Evolutionary conservation across 2,888 invertebrate species (phyloP), one percentile per base, ranked within the genome.

Genomic region (Seira ritae): DNA sequence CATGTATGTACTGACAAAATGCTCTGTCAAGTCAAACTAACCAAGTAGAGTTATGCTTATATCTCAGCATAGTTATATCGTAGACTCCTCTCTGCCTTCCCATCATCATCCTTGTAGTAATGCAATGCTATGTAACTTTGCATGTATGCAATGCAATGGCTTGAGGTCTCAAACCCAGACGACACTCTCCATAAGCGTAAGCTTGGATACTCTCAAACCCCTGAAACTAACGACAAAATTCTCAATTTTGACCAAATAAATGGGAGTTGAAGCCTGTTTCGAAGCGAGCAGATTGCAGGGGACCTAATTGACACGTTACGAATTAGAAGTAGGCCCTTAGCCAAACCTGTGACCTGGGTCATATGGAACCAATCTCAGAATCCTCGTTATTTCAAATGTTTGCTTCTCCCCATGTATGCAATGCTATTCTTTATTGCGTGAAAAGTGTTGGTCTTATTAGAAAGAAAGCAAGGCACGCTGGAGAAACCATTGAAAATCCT

Each of bases 151-250:
- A n/a, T 10, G 69, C 67, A 67, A 31, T 17, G 37, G 69, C 69
- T 69, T 69, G 17, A 37, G 20, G 10, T 85, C 89, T 87, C 89
- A 87, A 89, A 87, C 89, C 87, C 89, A 87, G 86, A 86, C 87
- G 69, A 79, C 82, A 60, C 50, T 72, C 22, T 78, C 75, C 69
- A 80, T 84, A 65, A 55, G 31, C 60, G 37, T 66, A 71, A 20
- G 50, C 72, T 65, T 62, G 82, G 68, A 67, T 87, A 86, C 89
- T 89, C 89, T 89, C 89, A 88, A 89, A 87, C 88, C 89, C 89
- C 89, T 89, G 87, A 84, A 85, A 72, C 37, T 80, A 70, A 60
- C 76, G 71, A 73, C 75, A 79, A 80, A 83, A 73, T 22, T 12
- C 17, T 50, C 50, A 2, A 8, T 2, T 50, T 3, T 2, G 6